These are phyloP conservation scores for Eremophila alpestris DNA, from an alignment of 2,797 vertebrate species.

Conservation along the genomic window DNA sequence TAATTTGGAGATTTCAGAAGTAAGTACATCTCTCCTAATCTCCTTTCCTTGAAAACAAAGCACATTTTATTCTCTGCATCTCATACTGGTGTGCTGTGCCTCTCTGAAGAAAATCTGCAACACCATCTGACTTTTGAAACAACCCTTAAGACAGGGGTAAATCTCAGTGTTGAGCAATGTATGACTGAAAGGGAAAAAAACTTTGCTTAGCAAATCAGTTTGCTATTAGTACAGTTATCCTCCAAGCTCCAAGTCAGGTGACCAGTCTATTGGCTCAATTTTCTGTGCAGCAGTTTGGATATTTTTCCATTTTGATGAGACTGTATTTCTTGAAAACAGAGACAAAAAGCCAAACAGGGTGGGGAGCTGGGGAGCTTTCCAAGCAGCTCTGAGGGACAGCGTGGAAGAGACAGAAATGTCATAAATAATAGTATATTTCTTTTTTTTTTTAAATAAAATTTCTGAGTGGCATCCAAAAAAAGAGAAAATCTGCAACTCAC, in stretches of 20 bases:
- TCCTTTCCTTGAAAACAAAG: background rate
- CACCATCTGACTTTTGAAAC: background rate
- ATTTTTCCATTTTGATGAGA: background rate
- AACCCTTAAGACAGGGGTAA: background rate
- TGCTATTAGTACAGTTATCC: background rate
- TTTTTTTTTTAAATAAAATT: background rate
- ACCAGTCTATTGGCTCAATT: background rate
- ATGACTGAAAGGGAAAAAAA: background rate
- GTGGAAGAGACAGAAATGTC: background rate
- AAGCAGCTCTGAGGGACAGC: background rate
- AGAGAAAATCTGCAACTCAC: background rate
- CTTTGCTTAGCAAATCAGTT: background rate
- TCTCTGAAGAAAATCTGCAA: background rate
- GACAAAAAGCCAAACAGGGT: background rate
- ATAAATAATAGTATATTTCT: background rate
- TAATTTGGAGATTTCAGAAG: background rate
- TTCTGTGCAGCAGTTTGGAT: background rate
- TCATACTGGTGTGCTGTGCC: background rate
- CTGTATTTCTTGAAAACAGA: conserved; percentile 1
- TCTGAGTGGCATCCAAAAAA: background rate
- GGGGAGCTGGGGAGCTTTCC: background rate
- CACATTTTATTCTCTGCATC: background rate
- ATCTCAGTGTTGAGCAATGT: background rate
- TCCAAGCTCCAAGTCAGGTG: background rate
- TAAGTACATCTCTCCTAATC: background rate